These are phyloP conservation scores for Danio kyathit DNA, from an alignment of 2,797 vertebrate genomes.

Conservation along the genomic window DNA sequence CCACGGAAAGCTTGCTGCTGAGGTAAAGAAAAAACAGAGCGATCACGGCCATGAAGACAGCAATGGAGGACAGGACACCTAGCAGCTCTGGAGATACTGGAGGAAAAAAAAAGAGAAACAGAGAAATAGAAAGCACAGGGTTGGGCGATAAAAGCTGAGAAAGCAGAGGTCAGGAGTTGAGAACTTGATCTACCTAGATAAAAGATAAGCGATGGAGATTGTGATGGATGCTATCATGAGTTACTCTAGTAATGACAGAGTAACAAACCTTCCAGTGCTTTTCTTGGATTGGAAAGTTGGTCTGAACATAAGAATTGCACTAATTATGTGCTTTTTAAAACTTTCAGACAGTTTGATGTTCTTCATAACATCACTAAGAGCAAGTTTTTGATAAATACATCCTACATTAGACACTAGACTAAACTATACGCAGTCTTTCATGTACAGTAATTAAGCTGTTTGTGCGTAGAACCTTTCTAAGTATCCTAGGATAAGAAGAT, in stretches of 20 bases:
- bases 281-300: neutral
- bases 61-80: constrained; percentile 93
- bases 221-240: constrained; percentile 6
- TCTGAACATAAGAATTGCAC: neutral
- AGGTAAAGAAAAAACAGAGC: constrained; percentile 95
- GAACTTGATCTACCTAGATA: constrained; percentile 15
- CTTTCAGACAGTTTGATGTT: neutral
- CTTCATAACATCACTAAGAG: neutral
- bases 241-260: neutral
- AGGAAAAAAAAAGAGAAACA: constrained; percentile 39
- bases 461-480: neutral
- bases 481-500: neutral
- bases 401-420: neutral
- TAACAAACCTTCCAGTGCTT: neutral
- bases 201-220: constrained; percentile 9
- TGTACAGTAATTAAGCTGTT: no score
- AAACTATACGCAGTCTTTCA: no score
- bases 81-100: constrained; percentile 96
- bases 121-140: constrained; percentile 16
- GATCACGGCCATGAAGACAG: constrained; percentile 92
- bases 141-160: constrained; percentile 36
- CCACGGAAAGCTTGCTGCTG: constrained; percentile 96
- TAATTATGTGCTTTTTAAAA: neutral
- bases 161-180: constrained; percentile 18
- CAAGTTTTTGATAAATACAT: neutral